A percentile compares a stretch with the other conserved stretches of the same genome.
phyloP scores from a whole-genome alignment of 2,888 invertebrate species.

The Atherix ibis region DNA sequence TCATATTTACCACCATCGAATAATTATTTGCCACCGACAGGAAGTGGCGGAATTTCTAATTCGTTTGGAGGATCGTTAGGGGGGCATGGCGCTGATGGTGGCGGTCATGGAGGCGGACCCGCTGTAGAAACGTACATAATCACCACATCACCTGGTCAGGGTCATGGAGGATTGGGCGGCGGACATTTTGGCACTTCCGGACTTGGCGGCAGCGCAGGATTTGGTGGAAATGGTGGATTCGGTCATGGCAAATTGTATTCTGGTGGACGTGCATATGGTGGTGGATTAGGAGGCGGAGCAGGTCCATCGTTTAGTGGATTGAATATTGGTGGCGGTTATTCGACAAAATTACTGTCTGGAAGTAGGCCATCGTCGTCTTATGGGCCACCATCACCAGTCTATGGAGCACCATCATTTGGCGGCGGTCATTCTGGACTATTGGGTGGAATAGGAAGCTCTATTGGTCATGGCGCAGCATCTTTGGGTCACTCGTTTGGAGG shows the following conservation, averaged over 20 bases:
- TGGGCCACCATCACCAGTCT: not conserved
- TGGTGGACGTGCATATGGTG: conserved; percentile 1
- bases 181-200: not conserved
- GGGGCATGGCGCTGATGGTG: too few relatives aligned
- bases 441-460: not conserved
- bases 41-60: conserved; percentile 1
- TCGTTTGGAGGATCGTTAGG: not conserved
- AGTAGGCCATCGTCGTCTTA: not conserved
- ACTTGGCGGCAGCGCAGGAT: not conserved
- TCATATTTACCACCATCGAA: conserved; percentile 10
- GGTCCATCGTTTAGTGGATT: conserved; percentile 3
- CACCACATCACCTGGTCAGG: not conserved
- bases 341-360: not conserved
- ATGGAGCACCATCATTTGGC: not conserved
- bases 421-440: not conserved
- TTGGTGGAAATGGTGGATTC: conserved; percentile 3
- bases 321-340: not conserved
- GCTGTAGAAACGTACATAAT: not conserved
- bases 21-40: conserved; percentile 11
- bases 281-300: conserved; percentile 3
- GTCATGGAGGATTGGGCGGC: not conserved
- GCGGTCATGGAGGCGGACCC: not conserved
- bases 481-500: not conserved
- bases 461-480: conserved; percentile 2
- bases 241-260: conserved; percentile 1